Evolutionary conservation across 2,888 invertebrate genomes (phyloP), one percentile per base, ranked within the genome.

Genomic region (Ormyrus labotus): DNA sequence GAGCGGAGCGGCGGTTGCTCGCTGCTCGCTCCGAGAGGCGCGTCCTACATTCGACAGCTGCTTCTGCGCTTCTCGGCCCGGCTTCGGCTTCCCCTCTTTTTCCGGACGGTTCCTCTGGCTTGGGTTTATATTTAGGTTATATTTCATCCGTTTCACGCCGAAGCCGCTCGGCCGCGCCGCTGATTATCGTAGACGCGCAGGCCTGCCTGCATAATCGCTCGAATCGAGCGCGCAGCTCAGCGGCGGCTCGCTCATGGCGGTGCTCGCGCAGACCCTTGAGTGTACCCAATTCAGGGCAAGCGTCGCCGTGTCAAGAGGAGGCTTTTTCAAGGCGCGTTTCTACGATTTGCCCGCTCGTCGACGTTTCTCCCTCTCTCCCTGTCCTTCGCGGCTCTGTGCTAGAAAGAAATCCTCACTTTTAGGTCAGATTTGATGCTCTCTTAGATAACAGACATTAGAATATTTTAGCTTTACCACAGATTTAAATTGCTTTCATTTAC

Each of bases 71-170:
- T 61, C 73, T 19, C 55, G 11, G 50, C n/a, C 51, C 53, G 1
- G 51, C 5, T 0, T 34, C 19, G 19, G n/a, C 64, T 19, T 9
- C 68, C 55, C 68, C 45, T 45, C n/a, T 45, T 68, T 45, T 51
- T 53, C 47, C 57, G 64, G 13, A 19, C 55, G 73, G 50, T 55
- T 75, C 70, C 81, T 50, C 48, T 1, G 11, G 60, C 47, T 7
- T 53, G 51, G 85, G 86, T 87, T 82, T 88, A 88, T 87, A 87
- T 88, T 88, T 87, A 87, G 88, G 86, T 87, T 85, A 87, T 87
- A 88, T 87, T 87, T 87, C 87, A 87, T 87, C 83, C 87, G 85
- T 86, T 88, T 87, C 84, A 83, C 85, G 81, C 85, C 84, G 84
- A 88, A 85, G 85, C 86, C 87, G 87, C 86, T 86, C 84, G 87